Evolutionary conservation across 2,888 invertebrate species (phyloP).

Genomic region (Drosophila suboccidentalis): DNA sequence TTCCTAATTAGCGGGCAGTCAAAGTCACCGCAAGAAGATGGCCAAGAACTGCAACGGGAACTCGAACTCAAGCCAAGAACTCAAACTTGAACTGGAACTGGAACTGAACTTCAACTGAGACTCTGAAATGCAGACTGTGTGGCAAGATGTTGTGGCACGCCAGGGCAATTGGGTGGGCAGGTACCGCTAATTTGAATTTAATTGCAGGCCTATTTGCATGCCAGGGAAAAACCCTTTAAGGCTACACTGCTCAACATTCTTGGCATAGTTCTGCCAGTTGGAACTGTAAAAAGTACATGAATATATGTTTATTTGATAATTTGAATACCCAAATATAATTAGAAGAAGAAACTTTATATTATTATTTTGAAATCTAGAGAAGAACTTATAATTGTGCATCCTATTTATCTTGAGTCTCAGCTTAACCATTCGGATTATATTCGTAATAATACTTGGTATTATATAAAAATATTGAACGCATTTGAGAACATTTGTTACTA

Average conservation of each 20-base stretch:
- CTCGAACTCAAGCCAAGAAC: constrained; percentile 23
- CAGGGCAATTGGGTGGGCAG: constrained; percentile 57
- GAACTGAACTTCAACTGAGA: constrained; percentile 8
- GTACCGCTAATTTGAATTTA: constrained; percentile 76
- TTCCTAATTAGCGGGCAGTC: constrained; percentile 74
- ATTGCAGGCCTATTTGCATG: constrained; percentile 57
- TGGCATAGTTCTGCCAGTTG: constrained; percentile 1
- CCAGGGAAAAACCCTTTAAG: constrained; percentile 14
- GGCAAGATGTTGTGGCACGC: constrained; percentile 38
- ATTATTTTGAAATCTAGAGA: background rate
- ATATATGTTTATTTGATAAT: too few species aligned
- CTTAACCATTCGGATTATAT: too few species aligned
- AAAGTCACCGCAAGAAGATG: constrained; percentile 30
- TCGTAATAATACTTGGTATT: too few species aligned
- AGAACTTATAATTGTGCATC: background rate
- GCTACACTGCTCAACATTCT: constrained; percentile 7
- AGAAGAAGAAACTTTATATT: too few species aligned
- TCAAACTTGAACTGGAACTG: constrained; percentile 15
- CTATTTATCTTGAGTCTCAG: too few species aligned
- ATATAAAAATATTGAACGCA: too few species aligned
- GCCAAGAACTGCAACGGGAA: constrained; percentile 27
- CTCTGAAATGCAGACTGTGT: constrained; percentile 8
- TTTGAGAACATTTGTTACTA: background rate
- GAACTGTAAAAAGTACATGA: background rate
- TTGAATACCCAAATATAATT: too few species aligned